phyloP scores from a whole-genome alignment of 2,888 invertebrate species.

The Lumbricus terrestris region DNA sequence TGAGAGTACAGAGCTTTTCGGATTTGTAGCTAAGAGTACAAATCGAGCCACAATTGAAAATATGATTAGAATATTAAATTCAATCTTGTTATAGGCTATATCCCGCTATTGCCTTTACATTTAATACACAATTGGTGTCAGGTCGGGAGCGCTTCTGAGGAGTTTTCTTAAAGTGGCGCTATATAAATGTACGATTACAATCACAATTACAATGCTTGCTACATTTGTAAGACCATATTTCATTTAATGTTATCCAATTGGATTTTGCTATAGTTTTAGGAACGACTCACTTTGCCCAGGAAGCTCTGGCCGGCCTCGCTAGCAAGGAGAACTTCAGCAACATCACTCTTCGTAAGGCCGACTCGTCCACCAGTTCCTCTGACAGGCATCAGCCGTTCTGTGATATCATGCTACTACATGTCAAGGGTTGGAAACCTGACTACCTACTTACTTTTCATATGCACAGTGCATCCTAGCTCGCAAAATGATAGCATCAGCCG shows the following conservation, averaged over 20 bases:
- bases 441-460: neutral
- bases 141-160: too few species aligned
- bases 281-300: slow-evolving; percentile 69
- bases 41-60: neutral
- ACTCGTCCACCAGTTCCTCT: slow-evolving; percentile 60
- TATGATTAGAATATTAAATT: too few species aligned
- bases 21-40: neutral
- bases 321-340: slow-evolving; percentile 86
- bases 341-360: slow-evolving; percentile 73
- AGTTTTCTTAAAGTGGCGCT: too few species aligned
- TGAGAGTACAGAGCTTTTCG: neutral
- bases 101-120: too few species aligned
- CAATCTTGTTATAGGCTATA: too few species aligned
- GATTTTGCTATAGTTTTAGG: slow-evolving; percentile 35
- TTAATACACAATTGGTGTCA: neutral
- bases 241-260: neutral
- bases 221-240: neutral
- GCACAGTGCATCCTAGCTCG: neutral
- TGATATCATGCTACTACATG: slow-evolving; percentile 66
- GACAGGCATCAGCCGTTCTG: slow-evolving; percentile 67
- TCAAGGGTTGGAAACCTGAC: slow-evolving; percentile 57
- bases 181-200: too few species aligned
- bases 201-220: too few species aligned
- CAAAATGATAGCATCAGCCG: slow-evolving; percentile 57
- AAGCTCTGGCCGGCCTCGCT: slow-evolving; percentile 80